Base-by-base conservation (phyloP, 2,797 vertebrate species). In the Pachyuromys duprasi region DNA sequence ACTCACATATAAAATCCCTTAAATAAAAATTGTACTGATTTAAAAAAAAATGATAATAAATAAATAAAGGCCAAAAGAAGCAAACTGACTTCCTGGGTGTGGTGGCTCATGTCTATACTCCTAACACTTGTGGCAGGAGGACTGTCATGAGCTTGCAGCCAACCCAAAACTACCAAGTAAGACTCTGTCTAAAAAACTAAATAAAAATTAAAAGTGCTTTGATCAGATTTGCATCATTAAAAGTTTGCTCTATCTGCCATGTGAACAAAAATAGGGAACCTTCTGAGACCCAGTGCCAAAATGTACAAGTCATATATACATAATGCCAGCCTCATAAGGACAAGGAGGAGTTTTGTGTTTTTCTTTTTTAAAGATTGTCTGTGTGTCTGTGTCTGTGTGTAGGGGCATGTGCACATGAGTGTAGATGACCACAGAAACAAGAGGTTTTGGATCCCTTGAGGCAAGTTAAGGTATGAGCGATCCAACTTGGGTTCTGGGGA, bases 161-260 rank as follows among this genome's bases (percentile, higher is more conserved):
- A 86, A 55, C 49, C 42, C 33, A 53, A 65, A 86, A 86, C 42
- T 53, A n/a, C 67, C 53, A 53, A 86, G 42, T 53, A 13, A 55
- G 20, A 36, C 45, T 65, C 60, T 49, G 62, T 49, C 28, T n/a
- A 14, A 36, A 69, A 53, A 53, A 84, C 24, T 42, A 42, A 45
- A 53, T 8, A 53, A 53, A 81, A 39, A 24, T 60, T 53, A 60
- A 39, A 60, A 67, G 55, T 39, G 14, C 28, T 45, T 88, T 84
- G 53, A 86, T 96, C 67, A 96, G 31, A 90, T 75, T 80, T 87
- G 8, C 36, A 31, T 74, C 67, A 89, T 65, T 9, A 78, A 86
- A 83, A 74, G 31, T 49, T 57, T 24, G 1, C 13, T 86, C 24
- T 80, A 31, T 33, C 49, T 75, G 11, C 63, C 65, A 28, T 42